Conservation (phyloP, 2,888 invertebrate species). For the Stenodema calcarata region DNA sequence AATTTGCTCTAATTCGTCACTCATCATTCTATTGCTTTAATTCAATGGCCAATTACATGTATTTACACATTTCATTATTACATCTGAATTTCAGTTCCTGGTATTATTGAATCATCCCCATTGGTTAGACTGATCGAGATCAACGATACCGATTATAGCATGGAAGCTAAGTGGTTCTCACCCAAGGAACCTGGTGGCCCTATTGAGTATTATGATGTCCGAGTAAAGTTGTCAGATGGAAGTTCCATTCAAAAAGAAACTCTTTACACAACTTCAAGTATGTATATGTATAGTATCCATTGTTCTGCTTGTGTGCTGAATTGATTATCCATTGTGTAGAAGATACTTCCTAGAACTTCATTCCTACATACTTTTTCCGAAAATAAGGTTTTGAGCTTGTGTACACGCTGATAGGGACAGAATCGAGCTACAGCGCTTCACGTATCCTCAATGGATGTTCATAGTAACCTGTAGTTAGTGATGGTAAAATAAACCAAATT, state of each 20-base stretch:
- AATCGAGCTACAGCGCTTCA: too few species aligned
- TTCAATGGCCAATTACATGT: background rate
- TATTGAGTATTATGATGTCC: conserved; percentile 68
- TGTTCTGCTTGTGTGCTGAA: background rate
- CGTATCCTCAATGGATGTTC: too few species aligned
- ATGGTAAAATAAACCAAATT: too few species aligned
- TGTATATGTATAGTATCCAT: background rate
- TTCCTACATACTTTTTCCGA: too few species aligned
- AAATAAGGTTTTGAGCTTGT: too few species aligned
- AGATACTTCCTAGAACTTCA: too few species aligned
- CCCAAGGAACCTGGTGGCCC: conserved; percentile 66
- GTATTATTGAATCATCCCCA: conserved; percentile 58
- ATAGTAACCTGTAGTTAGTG: too few species aligned
- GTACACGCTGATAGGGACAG: too few species aligned
- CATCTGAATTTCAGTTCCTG: conserved; percentile 56
- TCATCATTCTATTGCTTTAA: too few species aligned
- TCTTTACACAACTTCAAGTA: conserved; percentile 12
- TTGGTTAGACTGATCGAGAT: background rate
- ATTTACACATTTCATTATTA: background rate
- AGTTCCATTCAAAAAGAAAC: conserved; percentile 27
- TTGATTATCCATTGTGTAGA: too few species aligned
- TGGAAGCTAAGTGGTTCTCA: conserved; percentile 65
- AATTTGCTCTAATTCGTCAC: too few species aligned
- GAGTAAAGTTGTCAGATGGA: conserved; percentile 30
- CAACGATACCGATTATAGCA: conserved; percentile 62